Base-by-base conservation (phyloP, 1,140 invertebrate species). In the Drosophila pruinosa region DNA sequence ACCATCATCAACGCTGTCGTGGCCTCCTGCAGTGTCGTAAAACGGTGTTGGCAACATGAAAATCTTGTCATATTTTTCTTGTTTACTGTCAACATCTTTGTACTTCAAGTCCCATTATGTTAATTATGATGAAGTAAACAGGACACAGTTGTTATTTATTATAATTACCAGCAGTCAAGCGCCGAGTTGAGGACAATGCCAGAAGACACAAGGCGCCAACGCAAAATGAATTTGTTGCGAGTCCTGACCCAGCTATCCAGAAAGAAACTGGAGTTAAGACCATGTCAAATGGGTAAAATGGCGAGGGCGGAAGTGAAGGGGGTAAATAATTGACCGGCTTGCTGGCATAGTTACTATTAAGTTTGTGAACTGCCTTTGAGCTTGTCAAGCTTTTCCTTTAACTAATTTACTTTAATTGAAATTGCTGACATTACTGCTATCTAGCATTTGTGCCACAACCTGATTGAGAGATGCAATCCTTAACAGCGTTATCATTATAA, bases 61-160 rank as follows among this genome's bases (percentile, higher is more conserved):
- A 86, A 86, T 86, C 82, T 86, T 86, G 81, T 86, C 81, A 86
- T 86, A 86, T 86, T 86, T 86, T 86, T 86, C 81, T 88, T 86
- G 82, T 86, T 86, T 86, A 88, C 81, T 88, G 78, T 86, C 81
- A 86, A 86, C 81, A 86, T 88, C 78, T 89, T 89, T 86, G 82
- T 86, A 86, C 81, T 86, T 86, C 78, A 88, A 86, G 81, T 86
- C 82, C 81, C 82, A 86, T 86, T 86, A 86, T 86, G 81, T 88
- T 86, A 86, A 86, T 86, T 86, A 86, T 86, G 81, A 86, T 86
- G 81, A 86, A 86, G 81, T 86, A 86, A 86, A 86, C 81, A 88
- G 82, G 81, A 88, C 81, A 82, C 81, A 86, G 81, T 86, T 86
- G 81, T 86, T 86, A 86, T 89, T 86, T 86, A 86, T 86, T 88